Base-by-base conservation (phyloP, 2,797 vertebrate genomes). In the Sparus aurata region DNA sequence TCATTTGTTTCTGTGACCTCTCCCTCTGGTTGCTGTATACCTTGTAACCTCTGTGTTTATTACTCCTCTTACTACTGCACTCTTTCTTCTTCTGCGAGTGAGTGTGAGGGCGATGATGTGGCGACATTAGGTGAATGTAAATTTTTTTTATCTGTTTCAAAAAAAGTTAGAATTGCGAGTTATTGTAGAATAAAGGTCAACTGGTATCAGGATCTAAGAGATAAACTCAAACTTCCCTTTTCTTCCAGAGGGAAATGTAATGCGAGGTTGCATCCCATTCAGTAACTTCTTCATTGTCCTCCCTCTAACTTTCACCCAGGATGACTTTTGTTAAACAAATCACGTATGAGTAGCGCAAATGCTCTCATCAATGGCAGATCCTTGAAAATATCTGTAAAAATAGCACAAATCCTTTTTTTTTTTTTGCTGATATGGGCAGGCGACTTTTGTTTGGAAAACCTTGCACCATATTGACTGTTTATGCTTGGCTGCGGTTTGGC, bases 391-490 rank as follows among this genome's bases (percentile, higher is more conserved):
- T 43, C 17, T 50, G 27, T 61, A 17, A 55, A 73, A 72, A 80
- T 34, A 59, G 41, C 77, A 58, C 1, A 52, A 53, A 43, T 49
- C 12, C 1, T 58, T 67, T 58, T 34, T 34, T 60, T 43, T 54
- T 34, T 60, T 43, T 54, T 54, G 72, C 58, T 63, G 71, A 50
- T 73, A 78, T 47, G 13, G 13, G 27, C n/a, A 60, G 65, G 70
- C 5, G 45, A 49, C 57, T 85, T 81, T 71, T 82, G 75, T 81
- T 87, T 82, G 72, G 70, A 62, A 80, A 87, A 75, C 47, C 69
- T 64, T 67, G 55, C 68, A 72, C 75, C 90, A 90, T 91, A 90
- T 89, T 91, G 85, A 77, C 30, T 87, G 43, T 86, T 89, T 27
- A 82, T 20, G 68, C 85, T 84, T 81, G 84, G 83, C 66, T 87